Conservation (phyloP, 1,140 invertebrate species). For the Lordiphosa mommai region DNA sequence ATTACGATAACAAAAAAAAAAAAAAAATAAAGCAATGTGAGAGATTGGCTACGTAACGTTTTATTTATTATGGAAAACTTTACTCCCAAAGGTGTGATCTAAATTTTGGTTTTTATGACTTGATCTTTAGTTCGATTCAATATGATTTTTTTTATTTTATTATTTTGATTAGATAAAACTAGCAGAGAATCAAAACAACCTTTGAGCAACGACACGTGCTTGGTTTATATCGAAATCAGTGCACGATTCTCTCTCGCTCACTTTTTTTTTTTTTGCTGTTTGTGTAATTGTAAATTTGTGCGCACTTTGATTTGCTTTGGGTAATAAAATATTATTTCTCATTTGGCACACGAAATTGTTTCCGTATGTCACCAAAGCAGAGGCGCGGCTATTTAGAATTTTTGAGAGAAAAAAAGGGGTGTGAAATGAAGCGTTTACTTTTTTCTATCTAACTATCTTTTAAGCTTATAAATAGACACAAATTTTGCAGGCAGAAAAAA, state of each 20-base stretch:
- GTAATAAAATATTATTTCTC: slow-evolving; percentile 57
- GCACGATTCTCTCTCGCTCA: slow-evolving; percentile 21
- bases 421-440: no score
- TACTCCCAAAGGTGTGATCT: background rate
- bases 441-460: no score
- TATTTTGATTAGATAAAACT: slow-evolving; percentile 74
- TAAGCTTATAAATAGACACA: no score
- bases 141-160: slow-evolving; percentile 38
- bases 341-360: slow-evolving; percentile 53
- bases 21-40: slow-evolving; percentile 1
- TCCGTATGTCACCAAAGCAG: slow-evolving; percentile 36
- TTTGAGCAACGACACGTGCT: slow-evolving; percentile 32
- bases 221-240: slow-evolving; percentile 47
- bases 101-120: background rate
- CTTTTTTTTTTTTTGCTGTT: slow-evolving; percentile 3
- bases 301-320: slow-evolving; percentile 62
- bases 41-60: background rate
- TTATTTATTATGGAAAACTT: background rate
- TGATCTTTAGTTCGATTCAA: slow-evolving; percentile 33
- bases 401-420: no score
- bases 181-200: slow-evolving; percentile 13
- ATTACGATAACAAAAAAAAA: background rate
- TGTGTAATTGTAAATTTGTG: slow-evolving; percentile 61
- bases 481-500: no score
- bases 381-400: no score